Evolutionary conservation across 2,797 vertebrate species (phyloP), one percentile per base, ranked within the genome.

Genomic region (Knipowitschia caucasica): DNA sequence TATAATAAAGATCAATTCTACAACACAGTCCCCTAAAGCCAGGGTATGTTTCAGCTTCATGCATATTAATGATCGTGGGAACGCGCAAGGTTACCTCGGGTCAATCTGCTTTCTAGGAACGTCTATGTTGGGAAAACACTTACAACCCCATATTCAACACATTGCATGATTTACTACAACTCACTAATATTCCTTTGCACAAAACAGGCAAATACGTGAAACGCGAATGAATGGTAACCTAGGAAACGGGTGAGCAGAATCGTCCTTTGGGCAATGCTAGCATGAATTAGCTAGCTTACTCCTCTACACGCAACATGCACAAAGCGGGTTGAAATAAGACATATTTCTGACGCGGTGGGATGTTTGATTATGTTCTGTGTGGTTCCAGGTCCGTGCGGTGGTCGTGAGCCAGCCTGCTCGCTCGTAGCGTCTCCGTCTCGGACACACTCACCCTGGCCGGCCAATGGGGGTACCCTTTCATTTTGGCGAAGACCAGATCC

Each of bases 401-500:
- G 64, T 33, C 44, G 44, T 43, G 68, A 62, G 64, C 47, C 30
- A 56, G 5, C 63, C 43, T 77, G 73, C 76, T 86, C 86, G 85
- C 86, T 87, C 81, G 71, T 73, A 20, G 59, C 38, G 58, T 61
- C 56, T 69, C 51, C 56, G 42, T 50, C 77, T 67, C 84, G 80
- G 81, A 53, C 63, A 53, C 66, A 94, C 94, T 95, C 91, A 96
- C 94, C 93, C 94, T 89, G 78, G 94, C 94, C 54, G 94, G 94
- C 94, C 94, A 95, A 88, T 95, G 93, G 86, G 93, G 94, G 86
- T 95, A 95, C 78, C 93, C 94, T 75, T 96, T 95, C 93, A 96
- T 96, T 75, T 95, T 95, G 54, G 94, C 94, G 83, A 95, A 95
- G 56, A 95, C 93, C 91, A 96, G 65, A 64, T 96, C 94, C 79